Base-by-base conservation (phyloP, 2,888 invertebrate genomes). In the Parascotia fuliginaria region DNA sequence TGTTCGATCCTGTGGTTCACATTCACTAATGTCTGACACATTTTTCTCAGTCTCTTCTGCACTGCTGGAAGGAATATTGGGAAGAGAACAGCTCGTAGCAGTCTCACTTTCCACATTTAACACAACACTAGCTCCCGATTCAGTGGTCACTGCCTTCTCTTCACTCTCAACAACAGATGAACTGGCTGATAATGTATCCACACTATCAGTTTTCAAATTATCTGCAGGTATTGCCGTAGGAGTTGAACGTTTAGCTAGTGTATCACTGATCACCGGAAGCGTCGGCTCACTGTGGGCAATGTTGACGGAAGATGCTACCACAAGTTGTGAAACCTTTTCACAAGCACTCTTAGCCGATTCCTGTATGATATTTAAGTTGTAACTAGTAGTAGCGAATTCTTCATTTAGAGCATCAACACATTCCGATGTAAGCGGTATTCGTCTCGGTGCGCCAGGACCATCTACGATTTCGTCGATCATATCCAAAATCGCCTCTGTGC, bases 401-500 rank as follows among this genome's bases (percentile, higher is more conserved):
- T 65, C 57, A 15, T 58, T 55, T 36, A 37, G 31, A 33, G 42
- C 39, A 40, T 68, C 66, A 40, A 47, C 56, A 46, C 50, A 19
- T 38, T 64, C 63, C 7, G 56, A 55, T 37, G 50, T 14, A 41
- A 74, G 72, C 28, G 84, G 80, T 56, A 86, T 55, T 59, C 89
- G 83, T 64, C 84, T 88, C n/a, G 86, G 84, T 14, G 89, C 89
- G 49, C 83, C 86, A 41, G 91, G 92, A 13, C 89, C 92, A 50
- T 92, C 92, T 28, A 92, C 89, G 57, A 92, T 86, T 73, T 92
- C 92, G 68, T 92, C 92, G 58, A 92, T 92, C 92, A 92, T 92
- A 63, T 92, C 90, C 70, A 92, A 79, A 66, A 92, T 90, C 68
- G 91, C 92, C 70, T 92, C 92, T 29, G 92, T 92, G 77, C 91